Evolutionary conservation across 2,888 invertebrate genomes (phyloP), one percentile per base, ranked within the genome.

Genomic region (Aphodius granarius): DNA sequence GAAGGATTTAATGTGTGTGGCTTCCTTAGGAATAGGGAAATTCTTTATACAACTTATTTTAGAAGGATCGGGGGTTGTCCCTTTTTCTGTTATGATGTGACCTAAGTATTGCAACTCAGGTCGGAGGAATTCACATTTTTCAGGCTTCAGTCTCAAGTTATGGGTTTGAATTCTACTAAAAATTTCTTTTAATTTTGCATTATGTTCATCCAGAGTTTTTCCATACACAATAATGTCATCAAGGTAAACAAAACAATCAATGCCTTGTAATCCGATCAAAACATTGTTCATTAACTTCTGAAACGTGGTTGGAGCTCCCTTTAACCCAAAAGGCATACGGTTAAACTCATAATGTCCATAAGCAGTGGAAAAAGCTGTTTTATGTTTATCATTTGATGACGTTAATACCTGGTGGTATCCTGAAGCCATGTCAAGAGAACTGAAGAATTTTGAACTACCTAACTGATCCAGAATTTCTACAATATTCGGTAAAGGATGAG

Each of bases 191-290:
- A 79, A 63, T 75, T 78, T 81, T 2, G 66, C 19, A 9, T 79
- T 78, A 64, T 85, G 84, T 9, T 80, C 78, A 65, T 79, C 65
- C 4, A 85, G 20, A 4, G 79, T 77, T n/a, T 78, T 73, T 2
- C 78, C 81, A 74, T 80, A 72, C 66, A 85, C 78, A 0, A 86
- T 80, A 3, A 85, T 80, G 77, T 86, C 85, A 66, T 86, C 85
- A 13, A 86, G 63, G 75, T 84, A 86, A 0, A 85, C 82, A 17
- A 86, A 81, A 72, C 84, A 82, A 63, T 75, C 73, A 0, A 74
- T 78, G 5, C 80, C 80, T 75, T 81, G 80, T 3, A 84, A 17
- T 0, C 82, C 83, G 0, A 74, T 63, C 17, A 85, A 73, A 0
- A 83, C 79, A 2, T 68, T 74, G 22, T 84, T 81, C 83, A 84